Conservation (phyloP, 2,888 invertebrate genomes). For the Colletes collaris region DNA sequence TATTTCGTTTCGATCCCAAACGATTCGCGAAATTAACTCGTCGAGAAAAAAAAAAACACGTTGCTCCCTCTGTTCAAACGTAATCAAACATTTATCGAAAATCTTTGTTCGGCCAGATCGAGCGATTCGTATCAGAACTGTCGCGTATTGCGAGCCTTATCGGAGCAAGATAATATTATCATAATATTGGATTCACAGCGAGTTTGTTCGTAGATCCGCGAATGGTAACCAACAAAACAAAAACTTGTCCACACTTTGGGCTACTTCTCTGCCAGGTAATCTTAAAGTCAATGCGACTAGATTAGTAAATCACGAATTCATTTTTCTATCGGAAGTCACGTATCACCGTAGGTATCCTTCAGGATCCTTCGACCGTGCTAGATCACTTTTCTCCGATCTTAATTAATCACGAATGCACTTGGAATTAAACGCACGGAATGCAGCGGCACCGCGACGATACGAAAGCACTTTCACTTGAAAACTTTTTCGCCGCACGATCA, state of each 20-base stretch:
- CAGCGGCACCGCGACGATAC: slow-evolving; percentile 33
- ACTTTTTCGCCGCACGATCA: slow-evolving; percentile 22
- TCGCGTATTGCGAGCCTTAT: slow-evolving; percentile 35
- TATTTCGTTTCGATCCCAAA: slow-evolving; percentile 12
- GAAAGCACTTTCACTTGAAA: slow-evolving; percentile 49
- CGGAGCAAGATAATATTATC: slow-evolving; percentile 44
- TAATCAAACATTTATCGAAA: slow-evolving; percentile 15
- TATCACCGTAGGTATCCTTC: slow-evolving; percentile 30
- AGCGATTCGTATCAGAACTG: slow-evolving; percentile 2
- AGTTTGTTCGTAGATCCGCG: slow-evolving; percentile 8
- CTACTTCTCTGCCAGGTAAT: slow-evolving; percentile 19
- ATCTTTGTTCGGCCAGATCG: slow-evolving; percentile 16
- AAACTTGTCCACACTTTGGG: slow-evolving; percentile 28
- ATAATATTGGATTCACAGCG: slow-evolving; percentile 33
- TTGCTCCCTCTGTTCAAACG: neutral
- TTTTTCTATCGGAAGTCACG: slow-evolving; percentile 15
- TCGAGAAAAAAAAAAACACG: neutral
- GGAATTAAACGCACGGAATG: slow-evolving; percentile 46
- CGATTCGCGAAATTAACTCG: slow-evolving; percentile 9
- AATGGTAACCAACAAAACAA: slow-evolving; percentile 13
- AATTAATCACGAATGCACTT: slow-evolving; percentile 57
- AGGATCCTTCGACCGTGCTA: slow-evolving; percentile 30
- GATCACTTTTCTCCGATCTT: slow-evolving; percentile 50
- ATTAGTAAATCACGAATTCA: slow-evolving; percentile 55
- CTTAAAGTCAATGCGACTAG: slow-evolving; percentile 58